These are phyloP conservation scores for Laticauda laticaudata DNA, from an alignment of 2,113 vertebrate species.

Conservation along the genomic window DNA sequence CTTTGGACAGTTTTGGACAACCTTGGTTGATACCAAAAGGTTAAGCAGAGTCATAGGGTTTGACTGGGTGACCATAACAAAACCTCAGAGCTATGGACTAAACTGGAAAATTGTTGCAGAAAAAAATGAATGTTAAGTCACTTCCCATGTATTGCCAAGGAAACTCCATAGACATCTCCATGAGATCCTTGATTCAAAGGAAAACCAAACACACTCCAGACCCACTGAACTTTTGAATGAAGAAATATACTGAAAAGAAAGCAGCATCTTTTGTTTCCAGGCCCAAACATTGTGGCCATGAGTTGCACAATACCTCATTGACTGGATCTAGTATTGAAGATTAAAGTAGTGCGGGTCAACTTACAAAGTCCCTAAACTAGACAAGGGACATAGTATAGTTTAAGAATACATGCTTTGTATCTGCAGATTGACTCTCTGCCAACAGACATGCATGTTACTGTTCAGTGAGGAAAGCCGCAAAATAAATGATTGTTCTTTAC, in stretches of 20 bases:
- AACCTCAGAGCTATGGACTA: background rate
- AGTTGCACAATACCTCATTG: background rate
- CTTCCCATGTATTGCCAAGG: background rate
- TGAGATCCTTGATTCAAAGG: background rate
- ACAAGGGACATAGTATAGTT: background rate
- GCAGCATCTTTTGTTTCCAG: background rate
- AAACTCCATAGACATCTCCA: background rate
- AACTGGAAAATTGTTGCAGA: background rate
- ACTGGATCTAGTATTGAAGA: background rate
- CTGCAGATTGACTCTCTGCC: background rate
- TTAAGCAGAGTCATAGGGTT: background rate
- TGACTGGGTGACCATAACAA: background rate
- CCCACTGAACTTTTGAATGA: background rate
- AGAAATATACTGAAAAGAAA: background rate
- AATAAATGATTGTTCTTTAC: background rate
- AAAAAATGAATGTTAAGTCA: background rate
- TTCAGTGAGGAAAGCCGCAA: background rate
- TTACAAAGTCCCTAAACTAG: background rate
- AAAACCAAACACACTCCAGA: background rate
- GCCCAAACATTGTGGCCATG: background rate
- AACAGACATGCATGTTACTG: background rate
- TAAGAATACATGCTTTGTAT: background rate
- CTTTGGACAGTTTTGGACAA: background rate
- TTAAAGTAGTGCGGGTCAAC: background rate
- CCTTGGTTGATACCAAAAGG: background rate